Percentiles rank a stretch among this genome's conserved stretches.
phyloP scores from a whole-genome alignment of 1,140 invertebrate species.

The Zophobas atratus region DNA sequence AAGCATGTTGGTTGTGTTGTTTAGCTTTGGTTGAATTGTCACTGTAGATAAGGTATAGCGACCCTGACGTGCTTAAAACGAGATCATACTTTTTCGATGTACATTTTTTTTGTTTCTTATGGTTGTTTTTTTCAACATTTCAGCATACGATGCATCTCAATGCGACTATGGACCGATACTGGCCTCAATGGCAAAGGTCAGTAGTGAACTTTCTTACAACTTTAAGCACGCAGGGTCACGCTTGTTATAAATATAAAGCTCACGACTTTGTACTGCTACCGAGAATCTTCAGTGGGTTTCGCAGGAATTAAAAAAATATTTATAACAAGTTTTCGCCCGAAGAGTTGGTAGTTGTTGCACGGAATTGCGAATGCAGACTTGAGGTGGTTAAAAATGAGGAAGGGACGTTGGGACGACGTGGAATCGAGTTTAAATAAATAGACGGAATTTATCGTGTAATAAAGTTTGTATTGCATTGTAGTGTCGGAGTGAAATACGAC shows the following conservation, averaged over 20 bases:
- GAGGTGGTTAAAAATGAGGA: too few relatives aligned
- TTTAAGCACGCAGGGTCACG: conserved; percentile 61
- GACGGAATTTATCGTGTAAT: too few relatives aligned
- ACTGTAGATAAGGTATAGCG: conserved; percentile 25
- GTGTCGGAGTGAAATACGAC: too few relatives aligned
- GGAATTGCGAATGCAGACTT: background rate
- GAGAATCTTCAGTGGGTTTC: too few relatives aligned
- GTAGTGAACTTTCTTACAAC: conserved; percentile 60
- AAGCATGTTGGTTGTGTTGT: conserved; percentile 59
- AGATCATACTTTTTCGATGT: conserved; percentile 49
- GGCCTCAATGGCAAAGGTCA: conserved; percentile 68
- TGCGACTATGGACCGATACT: conserved; percentile 68
- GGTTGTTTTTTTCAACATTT: conserved; percentile 66
- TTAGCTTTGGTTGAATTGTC: conserved; percentile 12
- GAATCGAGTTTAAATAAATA: too few relatives aligned
- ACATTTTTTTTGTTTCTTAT: conserved; percentile 51
- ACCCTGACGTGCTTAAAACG: conserved; percentile 62
- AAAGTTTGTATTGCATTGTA: too few relatives aligned
- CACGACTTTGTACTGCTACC: background rate
- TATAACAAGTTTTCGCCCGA: conserved; percentile 43
- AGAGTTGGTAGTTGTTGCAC: background rate
- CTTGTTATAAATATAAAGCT: conserved; percentile 45
- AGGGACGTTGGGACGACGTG: too few relatives aligned
- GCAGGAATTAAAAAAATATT: conserved; percentile 16
- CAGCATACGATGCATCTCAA: conserved; percentile 67